phyloP scores from a whole-genome alignment of 2,113 vertebrate species.

The Ageneiosus marmoratus region DNA sequence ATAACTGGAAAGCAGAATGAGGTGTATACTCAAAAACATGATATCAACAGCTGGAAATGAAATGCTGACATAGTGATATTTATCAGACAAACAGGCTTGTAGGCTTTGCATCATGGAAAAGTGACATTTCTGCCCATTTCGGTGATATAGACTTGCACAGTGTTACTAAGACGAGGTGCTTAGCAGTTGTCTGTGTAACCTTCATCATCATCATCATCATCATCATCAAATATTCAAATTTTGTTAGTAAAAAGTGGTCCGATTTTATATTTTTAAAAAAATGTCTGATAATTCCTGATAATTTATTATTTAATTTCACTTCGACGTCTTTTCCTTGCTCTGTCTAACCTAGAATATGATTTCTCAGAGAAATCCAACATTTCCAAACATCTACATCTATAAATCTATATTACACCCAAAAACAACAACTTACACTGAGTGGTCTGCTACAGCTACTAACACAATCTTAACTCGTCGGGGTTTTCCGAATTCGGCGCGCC shows the following conservation, averaged over 20 bases:
- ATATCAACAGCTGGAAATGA: constrained; percentile 37
- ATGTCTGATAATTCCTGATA: not conserved
- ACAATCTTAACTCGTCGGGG: constrained; percentile 20
- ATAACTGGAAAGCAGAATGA: constrained; percentile 64
- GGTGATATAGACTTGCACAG: not conserved
- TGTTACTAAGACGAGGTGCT: not conserved
- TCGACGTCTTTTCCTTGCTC: not conserved
- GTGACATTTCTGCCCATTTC: not conserved
- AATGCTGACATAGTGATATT: constrained; percentile 45
- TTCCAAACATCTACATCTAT: no score
- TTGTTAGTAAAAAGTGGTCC: no score
- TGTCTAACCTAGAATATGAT: not conserved
- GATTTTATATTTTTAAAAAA: not conserved
- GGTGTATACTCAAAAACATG: constrained; percentile 39
- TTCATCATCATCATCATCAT: not conserved
- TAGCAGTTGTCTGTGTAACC: not conserved
- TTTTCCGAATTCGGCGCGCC: constrained; percentile 39
- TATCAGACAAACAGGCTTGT: constrained; percentile 1
- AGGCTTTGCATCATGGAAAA: constrained; percentile 19
- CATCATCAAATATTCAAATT: not conserved
- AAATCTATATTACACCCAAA: not conserved
- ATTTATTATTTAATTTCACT: not conserved
- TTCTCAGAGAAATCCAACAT: not conserved
- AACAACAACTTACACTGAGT: not conserved
- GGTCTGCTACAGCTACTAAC: not conserved